Base-by-base conservation (phyloP, 2,113 vertebrate genomes). In the Ictalurus furcatus region DNA sequence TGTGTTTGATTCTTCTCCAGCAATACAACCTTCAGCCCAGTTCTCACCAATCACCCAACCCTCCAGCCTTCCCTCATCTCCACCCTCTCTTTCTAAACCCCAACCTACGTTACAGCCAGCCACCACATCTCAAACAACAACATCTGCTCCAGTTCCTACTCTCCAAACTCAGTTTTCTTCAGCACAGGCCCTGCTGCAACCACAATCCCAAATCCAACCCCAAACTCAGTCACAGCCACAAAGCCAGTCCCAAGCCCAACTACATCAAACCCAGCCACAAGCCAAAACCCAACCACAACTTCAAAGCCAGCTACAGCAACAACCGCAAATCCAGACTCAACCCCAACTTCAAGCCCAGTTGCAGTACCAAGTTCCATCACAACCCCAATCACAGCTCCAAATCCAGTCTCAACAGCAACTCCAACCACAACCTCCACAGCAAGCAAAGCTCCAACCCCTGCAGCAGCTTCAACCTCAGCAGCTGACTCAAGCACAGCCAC, bases 91-190 rank as follows among this genome's bases (percentile, higher is more conserved):
- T n/a, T 69, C 82, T 28, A 87, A 89, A 19, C 89, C 88, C 3
- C 97, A 95, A 87, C 92, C 92, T 0, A 87, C 87, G 74, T 94
- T 92, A 74, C 93, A 94, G 83, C 93, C 93, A 13, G 85, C 90
- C 79, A 85, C 92, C 89, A 92, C 94, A 0, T 30, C 93, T 30
- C 94, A 93, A 81, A 88, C 93, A 2, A 84, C 91, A 13, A 23
- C 90, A n/a, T 58, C 78, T n/a, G 84, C 52, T 54, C 88, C 4
- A 54, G 89, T 23, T 61, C 89, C 25, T 86, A 90, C 5, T 25
- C 61, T 28, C 14, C 88, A 89, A 81, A 58, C 84, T 17, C 40
- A 63, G 3, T 79, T 89, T n/a, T 61, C 82, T 88, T 79, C 19
- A 21, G 87, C 16, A 87, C 87, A 88, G 52, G 30, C 65, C 7